phyloP scores from a whole-genome alignment of 2,113 vertebrate species.

The Colaptes auratus region DNA sequence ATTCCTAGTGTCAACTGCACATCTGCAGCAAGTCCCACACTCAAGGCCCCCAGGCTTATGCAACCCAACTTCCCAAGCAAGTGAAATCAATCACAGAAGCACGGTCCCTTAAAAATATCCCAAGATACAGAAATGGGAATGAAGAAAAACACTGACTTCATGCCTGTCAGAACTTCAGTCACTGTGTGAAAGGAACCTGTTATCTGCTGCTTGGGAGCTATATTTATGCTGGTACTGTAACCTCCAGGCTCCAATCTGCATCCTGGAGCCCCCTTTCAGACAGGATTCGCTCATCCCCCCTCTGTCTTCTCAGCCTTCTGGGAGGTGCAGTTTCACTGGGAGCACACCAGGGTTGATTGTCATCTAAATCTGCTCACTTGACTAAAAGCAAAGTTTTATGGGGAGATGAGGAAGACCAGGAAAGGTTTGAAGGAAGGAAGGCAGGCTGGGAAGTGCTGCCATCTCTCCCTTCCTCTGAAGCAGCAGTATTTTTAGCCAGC shows the following conservation, averaged over 20 bases:
- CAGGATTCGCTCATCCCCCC: background rate
- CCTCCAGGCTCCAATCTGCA: background rate
- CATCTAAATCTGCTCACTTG: background rate
- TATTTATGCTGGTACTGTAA: background rate
- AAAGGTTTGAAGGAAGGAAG: background rate
- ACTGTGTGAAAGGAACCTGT: constrained; percentile 4
- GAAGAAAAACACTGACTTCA: background rate
- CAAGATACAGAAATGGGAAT: background rate
- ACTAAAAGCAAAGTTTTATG: background rate
- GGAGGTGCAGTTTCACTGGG: background rate
- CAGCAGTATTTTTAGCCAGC: background rate
- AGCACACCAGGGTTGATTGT: background rate
- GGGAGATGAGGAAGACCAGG: background rate
- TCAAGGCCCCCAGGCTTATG: background rate
- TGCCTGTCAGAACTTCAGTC: constrained; percentile 33
- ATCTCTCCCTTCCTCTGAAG: background rate
- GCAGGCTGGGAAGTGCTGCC: background rate
- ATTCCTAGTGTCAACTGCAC: background rate
- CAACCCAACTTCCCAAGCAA: background rate
- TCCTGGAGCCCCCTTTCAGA: background rate
- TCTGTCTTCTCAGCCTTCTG: background rate
- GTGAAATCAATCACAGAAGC: background rate
- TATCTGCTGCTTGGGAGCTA: background rate
- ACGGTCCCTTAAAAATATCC: constrained; percentile 6
- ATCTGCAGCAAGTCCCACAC: background rate